Percentiles rank a stretch among this genome's conserved stretches.
Conservation (phyloP, 2,797 vertebrate genomes). For the Hozukius guyotensis region DNA sequence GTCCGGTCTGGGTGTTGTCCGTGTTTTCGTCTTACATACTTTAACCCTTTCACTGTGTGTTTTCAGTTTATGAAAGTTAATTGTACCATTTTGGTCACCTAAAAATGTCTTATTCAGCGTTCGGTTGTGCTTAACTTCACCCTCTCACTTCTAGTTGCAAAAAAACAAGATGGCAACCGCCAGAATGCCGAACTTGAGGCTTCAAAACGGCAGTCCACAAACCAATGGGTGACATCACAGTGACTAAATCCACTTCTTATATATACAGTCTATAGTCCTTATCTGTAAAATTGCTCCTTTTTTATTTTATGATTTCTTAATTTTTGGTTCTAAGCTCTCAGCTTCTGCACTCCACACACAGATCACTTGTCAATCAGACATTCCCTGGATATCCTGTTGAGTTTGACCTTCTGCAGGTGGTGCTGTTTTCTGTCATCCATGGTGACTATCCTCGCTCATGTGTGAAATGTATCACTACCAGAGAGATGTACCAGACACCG, state of each 20-base stretch:
- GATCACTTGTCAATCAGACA: background rate
- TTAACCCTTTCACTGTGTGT: background rate
- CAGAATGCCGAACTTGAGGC: too few relatives aligned
- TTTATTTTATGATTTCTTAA: background rate
- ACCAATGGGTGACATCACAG: too few relatives aligned
- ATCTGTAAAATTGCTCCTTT: background rate
- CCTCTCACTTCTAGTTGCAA: too few relatives aligned
- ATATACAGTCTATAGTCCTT: fast-evolving
- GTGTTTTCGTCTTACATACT: too few relatives aligned
- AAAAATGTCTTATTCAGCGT: too few relatives aligned
- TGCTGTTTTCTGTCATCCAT: slow-evolving; percentile 5
- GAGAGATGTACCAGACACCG: slow-evolving; percentile 3
- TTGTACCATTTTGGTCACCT: too few relatives aligned
- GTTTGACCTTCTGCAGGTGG: slow-evolving; percentile 9
- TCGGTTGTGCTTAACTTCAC: too few relatives aligned
- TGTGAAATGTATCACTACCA: background rate
- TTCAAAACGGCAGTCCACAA: too few relatives aligned
- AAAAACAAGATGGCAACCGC: too few relatives aligned
- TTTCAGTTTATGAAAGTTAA: background rate
- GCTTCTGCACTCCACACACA: background rate
- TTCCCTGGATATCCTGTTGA: background rate
- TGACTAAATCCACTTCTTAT: too few relatives aligned
- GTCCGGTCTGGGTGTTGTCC: too few relatives aligned
- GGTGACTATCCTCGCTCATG: background rate
- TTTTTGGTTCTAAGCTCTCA: background rate